phyloP scores from a whole-genome alignment of 1,140 invertebrate species.

The Aleiodes sp. region DNA sequence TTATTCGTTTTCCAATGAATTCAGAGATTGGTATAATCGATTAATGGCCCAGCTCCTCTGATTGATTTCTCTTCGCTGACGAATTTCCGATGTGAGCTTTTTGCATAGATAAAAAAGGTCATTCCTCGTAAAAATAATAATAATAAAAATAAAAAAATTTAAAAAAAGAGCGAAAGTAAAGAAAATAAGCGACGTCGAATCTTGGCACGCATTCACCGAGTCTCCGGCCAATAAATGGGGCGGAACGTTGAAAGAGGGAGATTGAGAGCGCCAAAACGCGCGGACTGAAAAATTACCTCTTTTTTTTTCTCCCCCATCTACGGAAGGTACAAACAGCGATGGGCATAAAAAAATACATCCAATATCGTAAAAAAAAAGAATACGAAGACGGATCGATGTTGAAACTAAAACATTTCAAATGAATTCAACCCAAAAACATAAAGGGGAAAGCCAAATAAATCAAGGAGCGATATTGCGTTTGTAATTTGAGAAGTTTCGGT shows the following conservation, averaged over 20 bases:
- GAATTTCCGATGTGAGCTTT: conserved; percentile 30
- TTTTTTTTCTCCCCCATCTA: background rate
- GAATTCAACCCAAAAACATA: background rate
- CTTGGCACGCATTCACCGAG: conserved; percentile 41
- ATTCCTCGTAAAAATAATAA: background rate
- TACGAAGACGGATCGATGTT: background rate
- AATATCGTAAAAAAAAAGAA: conserved; percentile 13
- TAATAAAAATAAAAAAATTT: background rate
- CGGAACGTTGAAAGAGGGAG: conserved; percentile 34
- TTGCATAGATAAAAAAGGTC: background rate
- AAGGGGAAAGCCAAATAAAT: no score
- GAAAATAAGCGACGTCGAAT: conserved; percentile 36
- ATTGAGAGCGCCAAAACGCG: conserved; percentile 21
- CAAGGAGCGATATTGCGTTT: background rate
- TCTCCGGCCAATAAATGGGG: conserved; percentile 38
- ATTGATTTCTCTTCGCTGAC: conserved; percentile 16
- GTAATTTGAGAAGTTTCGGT: background rate
- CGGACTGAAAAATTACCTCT: conserved; percentile 1
- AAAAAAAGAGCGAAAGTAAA: background rate
- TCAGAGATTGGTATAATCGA: no score
- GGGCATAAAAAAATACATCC: background rate
- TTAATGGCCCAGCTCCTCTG: background rate
- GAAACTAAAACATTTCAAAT: conserved; percentile 6
- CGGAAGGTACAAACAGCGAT: conserved; percentile 3
- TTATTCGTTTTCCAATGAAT: no score